A percentile compares a stretch with the other conserved stretches of the same genome.
Conservation (phyloP, 2,888 invertebrate genomes). For the Spicauda simplicius region DNA sequence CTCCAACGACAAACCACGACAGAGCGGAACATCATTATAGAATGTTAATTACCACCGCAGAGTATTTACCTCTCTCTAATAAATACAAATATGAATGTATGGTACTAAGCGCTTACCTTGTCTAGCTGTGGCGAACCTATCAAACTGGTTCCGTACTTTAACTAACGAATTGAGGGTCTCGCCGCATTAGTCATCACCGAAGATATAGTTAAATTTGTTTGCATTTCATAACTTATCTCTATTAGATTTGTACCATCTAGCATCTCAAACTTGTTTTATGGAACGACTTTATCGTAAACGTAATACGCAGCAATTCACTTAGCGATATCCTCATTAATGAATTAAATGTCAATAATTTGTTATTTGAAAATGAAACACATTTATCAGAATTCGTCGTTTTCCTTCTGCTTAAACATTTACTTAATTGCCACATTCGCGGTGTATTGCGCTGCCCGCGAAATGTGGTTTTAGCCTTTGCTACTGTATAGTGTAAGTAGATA, state of each 20-base stretch:
- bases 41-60: constrained; percentile 60
- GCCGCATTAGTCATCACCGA: constrained; percentile 42
- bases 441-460: no score
- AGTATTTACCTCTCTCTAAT: constrained; percentile 30
- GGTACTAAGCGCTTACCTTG: constrained; percentile 45
- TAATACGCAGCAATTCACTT: constrained; percentile 28
- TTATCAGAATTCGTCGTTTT: constrained; percentile 1
- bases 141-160: constrained; percentile 49
- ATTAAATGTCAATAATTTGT: constrained; percentile 24
- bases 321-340: constrained; percentile 22
- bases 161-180: constrained; percentile 50
- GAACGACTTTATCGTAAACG: constrained; percentile 31
- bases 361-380: constrained; percentile 2
- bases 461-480: no score
- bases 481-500: neutral
- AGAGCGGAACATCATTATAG: constrained; percentile 70
- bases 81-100: constrained; percentile 39
- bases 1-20: constrained; percentile 58
- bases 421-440: neutral
- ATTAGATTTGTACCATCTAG: constrained; percentile 31
- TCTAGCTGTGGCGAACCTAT: constrained; percentile 46
- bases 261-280: constrained; percentile 33
- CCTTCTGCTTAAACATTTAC: neutral
- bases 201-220: constrained; percentile 39
- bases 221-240: constrained; percentile 36